Evolutionary conservation across 1,140 invertebrate species (phyloP), one percentile per base, ranked within the genome.

Genomic region (Sitophilus oryzae): DNA sequence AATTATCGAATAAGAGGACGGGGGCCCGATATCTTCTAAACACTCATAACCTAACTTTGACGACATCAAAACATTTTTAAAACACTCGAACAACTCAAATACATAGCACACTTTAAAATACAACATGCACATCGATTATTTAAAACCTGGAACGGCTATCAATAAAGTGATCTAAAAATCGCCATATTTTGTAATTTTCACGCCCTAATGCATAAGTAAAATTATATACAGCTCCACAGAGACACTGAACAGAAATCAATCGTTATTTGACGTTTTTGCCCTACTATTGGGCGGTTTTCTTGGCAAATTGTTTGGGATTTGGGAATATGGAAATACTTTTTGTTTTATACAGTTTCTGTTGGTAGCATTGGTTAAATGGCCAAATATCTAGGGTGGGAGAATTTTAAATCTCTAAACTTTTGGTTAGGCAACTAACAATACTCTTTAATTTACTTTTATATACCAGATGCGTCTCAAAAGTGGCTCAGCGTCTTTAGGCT

Each of bases 1-100:
- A n/a, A 11, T 10, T 25, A 41, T 21, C 34, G 23, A 19, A 20
- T 16, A 37, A 37, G 36, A 25, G 10, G 21, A 14, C 35, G 38
- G 38, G 45, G 52, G 34, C 38, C 52, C 37, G 34, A 34, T 22
- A 48, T 34, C 42, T 41, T 19, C 36, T 52, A 43, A 5, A 38
- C 52, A 21, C 30, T 23, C 52, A 55, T 55, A 55, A 55, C 52
- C 52, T 55, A 55, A 55, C 52, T 55, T 16, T 42, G 45, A 53
- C 52, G 46, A 36, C 41, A 52, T 52, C 41, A 52, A 52, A 50
- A 50, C 48, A 50, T 50, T 50, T 50, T 53, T 38, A 45, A 53
- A 55, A 55, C 37, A 55, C 18, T 55, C 40, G 51, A 53, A 53
- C 25, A 53, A 38, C 40, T 41, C 34, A 25, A 53, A 46, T 38